Percentiles rank a stretch among this genome's conserved stretches.
Conservation (phyloP, 2,113 vertebrate species). For the Scytalopus superciliaris region DNA sequence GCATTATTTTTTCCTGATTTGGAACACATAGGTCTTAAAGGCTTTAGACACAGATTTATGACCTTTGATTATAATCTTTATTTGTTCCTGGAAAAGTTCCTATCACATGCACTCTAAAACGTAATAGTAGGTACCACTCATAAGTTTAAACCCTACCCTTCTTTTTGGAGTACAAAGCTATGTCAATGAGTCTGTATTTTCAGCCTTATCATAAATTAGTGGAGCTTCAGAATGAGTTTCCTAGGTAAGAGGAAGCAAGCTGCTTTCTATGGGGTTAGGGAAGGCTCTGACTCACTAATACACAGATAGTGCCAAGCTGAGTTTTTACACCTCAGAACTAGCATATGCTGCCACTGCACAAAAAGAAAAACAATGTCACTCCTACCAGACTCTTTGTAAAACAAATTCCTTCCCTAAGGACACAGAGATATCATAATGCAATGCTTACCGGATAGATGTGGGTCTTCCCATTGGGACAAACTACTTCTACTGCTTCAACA, state of each 20-base stretch:
- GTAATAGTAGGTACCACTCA: not conserved
- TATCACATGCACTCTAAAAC: not conserved
- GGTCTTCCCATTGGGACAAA: slow-evolving; percentile 86
- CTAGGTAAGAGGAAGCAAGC: not conserved
- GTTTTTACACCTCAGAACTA: not conserved
- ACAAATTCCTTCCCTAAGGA: not conserved
- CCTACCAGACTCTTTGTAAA: not conserved
- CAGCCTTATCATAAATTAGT: not conserved
- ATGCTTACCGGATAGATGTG: slow-evolving; percentile 82
- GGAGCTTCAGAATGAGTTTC: not conserved
- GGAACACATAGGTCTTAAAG: not conserved
- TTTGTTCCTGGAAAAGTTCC: not conserved
- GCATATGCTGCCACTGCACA: not conserved
- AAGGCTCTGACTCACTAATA: not conserved
- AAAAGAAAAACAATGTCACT: not conserved
- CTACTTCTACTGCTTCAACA: slow-evolving; percentile 89
- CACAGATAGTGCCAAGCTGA: not conserved
- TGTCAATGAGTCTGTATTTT: not conserved
- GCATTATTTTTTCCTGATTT: not conserved
- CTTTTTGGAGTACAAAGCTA: not conserved
- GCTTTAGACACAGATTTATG: not conserved
- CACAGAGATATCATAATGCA: not conserved
- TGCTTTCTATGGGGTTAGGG: not conserved
- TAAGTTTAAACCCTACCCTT: not conserved
- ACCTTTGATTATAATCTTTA: not conserved